These are phyloP conservation scores for Bufotes viridis DNA, from an alignment of 2,797 vertebrate species.

Conservation along the genomic window DNA sequence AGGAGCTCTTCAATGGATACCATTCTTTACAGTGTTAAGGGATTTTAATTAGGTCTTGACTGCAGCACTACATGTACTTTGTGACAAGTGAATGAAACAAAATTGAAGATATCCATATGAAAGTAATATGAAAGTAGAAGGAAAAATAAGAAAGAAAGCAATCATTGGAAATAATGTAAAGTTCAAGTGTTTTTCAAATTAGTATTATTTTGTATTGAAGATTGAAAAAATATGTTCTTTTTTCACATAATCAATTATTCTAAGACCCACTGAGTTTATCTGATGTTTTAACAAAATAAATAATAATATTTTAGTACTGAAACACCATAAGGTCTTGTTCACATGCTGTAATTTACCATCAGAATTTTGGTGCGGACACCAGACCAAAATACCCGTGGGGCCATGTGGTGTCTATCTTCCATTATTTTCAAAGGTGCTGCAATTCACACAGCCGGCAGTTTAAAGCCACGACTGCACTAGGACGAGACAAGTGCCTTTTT, in stretches of 20 bases:
- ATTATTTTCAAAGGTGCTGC: too few species aligned
- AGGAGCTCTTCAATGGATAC: conserved; percentile 75
- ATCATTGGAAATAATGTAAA: not conserved
- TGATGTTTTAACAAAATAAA: not conserved
- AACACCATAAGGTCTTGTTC: not conserved
- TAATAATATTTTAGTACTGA: not conserved
- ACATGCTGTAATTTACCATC: too few species aligned
- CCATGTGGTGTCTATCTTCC: too few species aligned
- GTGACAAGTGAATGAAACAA: conserved; percentile 80
- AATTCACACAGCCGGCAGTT: too few species aligned
- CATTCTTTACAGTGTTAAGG: conserved; percentile 79
- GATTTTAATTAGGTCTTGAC: conserved; percentile 87
- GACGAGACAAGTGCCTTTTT: too few species aligned
- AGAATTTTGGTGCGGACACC: too few species aligned
- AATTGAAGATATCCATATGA: conserved; percentile 7
- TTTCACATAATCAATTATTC: not conserved
- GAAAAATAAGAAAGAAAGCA: not conserved
- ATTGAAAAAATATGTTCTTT: not conserved
- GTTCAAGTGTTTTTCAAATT: not conserved
- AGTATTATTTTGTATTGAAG: not conserved
- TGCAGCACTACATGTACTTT: conserved; percentile 78
- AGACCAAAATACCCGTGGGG: too few species aligned
- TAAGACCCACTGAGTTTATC: not conserved
- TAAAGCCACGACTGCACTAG: too few species aligned
- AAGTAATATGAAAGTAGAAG: not conserved